Evolutionary conservation across 2,797 vertebrate genomes (phyloP), one percentile per base, ranked within the genome.

Genomic region (Pristis pectinata): DNA sequence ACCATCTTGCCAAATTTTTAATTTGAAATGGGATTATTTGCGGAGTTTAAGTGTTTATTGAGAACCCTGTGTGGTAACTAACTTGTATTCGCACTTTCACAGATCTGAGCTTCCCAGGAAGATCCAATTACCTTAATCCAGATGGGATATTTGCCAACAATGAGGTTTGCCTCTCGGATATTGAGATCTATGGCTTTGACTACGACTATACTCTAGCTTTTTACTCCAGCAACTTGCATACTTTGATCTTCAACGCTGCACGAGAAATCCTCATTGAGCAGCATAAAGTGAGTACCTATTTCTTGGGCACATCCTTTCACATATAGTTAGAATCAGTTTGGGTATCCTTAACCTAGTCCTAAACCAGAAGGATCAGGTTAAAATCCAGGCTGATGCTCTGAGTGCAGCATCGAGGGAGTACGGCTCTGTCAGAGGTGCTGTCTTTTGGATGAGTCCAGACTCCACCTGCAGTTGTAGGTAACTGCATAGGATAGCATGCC

Each of bases 121-220:
- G 98, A 96, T 97, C 95, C 95, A 98, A 97, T 96, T 97, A 98
- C 87, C 96, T 99, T 95, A 97, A 99, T 96, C 98, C 99, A 0
- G 97, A 99, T 97, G 98, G 98, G 82, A 99, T 99, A 95, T 99
- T 99, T 97, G 98, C 99, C 61, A 99, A 99, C 97, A 99, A 99
- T 94, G 98, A 99, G 96, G 98, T 99, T 98, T 99, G 98, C 96
- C 97, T 99, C 85, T 97, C 98, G 0, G 98, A 99, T 96, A 98
- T 98, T 0, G 99, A 99, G 96, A 98, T 99, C 96, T 99, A 99
- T 5, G 99, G 99, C 67, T 99, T 99, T 89, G 99, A 99, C 96
- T 99, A 99, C 0, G 99, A 99, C 96, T 99, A 99, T 97, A 99
- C 99, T 0, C 95, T 99, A 96, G 99, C 99, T 0, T 99, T 99